Conservation (phyloP, 2,888 invertebrate genomes). For the Brenthis ino region DNA sequence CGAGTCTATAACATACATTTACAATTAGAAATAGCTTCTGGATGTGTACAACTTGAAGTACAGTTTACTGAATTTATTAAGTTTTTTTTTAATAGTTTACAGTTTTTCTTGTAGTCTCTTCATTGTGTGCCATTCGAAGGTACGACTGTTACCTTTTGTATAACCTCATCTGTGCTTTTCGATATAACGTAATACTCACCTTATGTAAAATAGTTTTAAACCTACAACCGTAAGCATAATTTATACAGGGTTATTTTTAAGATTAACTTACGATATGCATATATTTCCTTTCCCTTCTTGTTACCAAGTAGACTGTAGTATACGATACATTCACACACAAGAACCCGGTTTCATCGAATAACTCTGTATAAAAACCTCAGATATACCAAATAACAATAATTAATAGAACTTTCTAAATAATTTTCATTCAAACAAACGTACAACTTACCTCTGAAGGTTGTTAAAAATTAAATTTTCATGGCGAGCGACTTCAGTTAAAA, state of each 20-base stretch:
- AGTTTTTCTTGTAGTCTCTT: slow-evolving; percentile 67
- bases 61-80: slow-evolving; percentile 66
- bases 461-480: slow-evolving; percentile 18
- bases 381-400: slow-evolving; percentile 69
- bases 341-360: slow-evolving; percentile 50
- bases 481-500: slow-evolving; percentile 21
- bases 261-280: slow-evolving; percentile 50
- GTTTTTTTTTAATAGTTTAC: slow-evolving; percentile 62
- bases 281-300: slow-evolving; percentile 26
- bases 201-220: slow-evolving; percentile 68
- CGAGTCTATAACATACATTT: slow-evolving; percentile 13
- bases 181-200: slow-evolving; percentile 77
- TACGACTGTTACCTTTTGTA: slow-evolving; percentile 70
- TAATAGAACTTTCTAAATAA: slow-evolving; percentile 34
- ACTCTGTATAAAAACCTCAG: slow-evolving; percentile 79
- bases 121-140: slow-evolving; percentile 76
- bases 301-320: slow-evolving; percentile 29
- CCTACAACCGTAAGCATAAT: slow-evolving; percentile 77
- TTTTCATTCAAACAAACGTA: slow-evolving; percentile 31
- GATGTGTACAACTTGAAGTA: slow-evolving; percentile 75
- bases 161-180: slow-evolving; percentile 77
- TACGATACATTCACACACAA: slow-evolving; percentile 9
- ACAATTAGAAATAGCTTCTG: slow-evolving; percentile 26
- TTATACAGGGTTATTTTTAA: slow-evolving; percentile 81
- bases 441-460: slow-evolving; percentile 32